These are phyloP conservation scores for Sylvicola cinctus DNA, from an alignment of 2,888 invertebrate species.

Conservation along the genomic window DNA sequence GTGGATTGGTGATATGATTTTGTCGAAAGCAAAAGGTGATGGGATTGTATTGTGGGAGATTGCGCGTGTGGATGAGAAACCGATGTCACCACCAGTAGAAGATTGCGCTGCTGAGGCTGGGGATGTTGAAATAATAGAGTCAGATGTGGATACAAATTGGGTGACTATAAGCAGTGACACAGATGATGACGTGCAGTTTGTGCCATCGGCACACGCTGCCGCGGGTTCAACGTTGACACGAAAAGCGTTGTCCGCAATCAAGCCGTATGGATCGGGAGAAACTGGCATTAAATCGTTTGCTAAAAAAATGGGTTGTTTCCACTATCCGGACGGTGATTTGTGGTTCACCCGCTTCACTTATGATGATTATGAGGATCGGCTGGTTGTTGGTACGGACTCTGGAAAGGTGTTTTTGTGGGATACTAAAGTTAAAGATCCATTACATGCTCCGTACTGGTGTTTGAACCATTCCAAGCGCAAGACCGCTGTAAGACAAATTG, in stretches of 20 bases:
- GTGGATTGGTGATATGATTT: constrained; percentile 76
- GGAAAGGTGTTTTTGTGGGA: not conserved
- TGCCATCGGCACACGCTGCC: not conserved
- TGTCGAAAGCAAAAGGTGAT: constrained; percentile 78
- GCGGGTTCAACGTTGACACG: not conserved
- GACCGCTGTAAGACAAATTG: not conserved
- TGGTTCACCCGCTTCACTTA: constrained; percentile 85
- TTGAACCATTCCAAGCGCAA: not conserved
- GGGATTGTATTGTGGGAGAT: no score
- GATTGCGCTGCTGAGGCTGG: no score
- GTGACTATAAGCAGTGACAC: no score
- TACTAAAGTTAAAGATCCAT: not conserved
- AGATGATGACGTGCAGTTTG: no score
- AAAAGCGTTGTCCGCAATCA: not conserved
- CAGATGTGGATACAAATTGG: no score
- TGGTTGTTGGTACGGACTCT: not conserved
- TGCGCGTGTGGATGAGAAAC: no score
- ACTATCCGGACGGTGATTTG: constrained; percentile 78
- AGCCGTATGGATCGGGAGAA: not conserved
- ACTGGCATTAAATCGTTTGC: constrained; percentile 12
- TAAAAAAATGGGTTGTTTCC: constrained; percentile 63
- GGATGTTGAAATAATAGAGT: no score
- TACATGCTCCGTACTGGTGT: not conserved
- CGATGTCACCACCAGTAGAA: no score
- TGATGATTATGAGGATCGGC: constrained; percentile 46